These are phyloP conservation scores for Carposina sasakii DNA, from an alignment of 1,140 invertebrate genomes.

Conservation along the genomic window DNA sequence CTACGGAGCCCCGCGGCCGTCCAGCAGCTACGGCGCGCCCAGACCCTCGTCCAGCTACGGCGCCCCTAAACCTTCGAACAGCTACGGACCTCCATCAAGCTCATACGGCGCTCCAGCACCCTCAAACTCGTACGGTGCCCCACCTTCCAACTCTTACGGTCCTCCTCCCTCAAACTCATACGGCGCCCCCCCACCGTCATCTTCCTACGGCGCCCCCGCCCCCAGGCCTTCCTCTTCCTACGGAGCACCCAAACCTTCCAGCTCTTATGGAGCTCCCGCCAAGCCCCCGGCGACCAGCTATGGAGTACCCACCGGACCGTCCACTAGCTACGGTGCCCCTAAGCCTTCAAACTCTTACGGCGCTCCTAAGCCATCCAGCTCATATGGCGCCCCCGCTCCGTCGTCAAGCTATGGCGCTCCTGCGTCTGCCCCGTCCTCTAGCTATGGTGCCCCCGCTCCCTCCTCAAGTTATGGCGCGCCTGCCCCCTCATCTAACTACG, in stretches of 20 bases:
- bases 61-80: conserved; percentile 43
- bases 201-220: conserved; percentile 37
- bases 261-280: conserved; percentile 67
- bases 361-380: conserved; percentile 50
- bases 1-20: conserved; percentile 63
- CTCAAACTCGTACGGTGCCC: conserved; percentile 58
- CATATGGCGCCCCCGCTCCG: conserved; percentile 40
- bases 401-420: conserved; percentile 44
- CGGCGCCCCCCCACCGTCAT: conserved; percentile 41
- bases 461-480: conserved; percentile 34
- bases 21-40: conserved; percentile 39
- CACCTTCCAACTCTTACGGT: conserved; percentile 36
- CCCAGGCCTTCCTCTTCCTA: conserved; percentile 38
- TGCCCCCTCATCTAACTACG: conserved; percentile 52
- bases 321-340: conserved; percentile 48
- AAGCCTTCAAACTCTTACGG: conserved; percentile 53
- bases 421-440: conserved; percentile 42
- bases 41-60: conserved; percentile 52
- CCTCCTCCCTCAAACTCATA: conserved; percentile 19
- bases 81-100: conserved; percentile 54
- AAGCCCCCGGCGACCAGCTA: conserved; percentile 63
- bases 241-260: conserved; percentile 45
- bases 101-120: conserved; percentile 21
- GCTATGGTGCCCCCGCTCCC: conserved; percentile 41
- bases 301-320: conserved; percentile 62